phyloP scores from a whole-genome alignment of 1,140 invertebrate species.

The Cheumatopsyche charites region DNA sequence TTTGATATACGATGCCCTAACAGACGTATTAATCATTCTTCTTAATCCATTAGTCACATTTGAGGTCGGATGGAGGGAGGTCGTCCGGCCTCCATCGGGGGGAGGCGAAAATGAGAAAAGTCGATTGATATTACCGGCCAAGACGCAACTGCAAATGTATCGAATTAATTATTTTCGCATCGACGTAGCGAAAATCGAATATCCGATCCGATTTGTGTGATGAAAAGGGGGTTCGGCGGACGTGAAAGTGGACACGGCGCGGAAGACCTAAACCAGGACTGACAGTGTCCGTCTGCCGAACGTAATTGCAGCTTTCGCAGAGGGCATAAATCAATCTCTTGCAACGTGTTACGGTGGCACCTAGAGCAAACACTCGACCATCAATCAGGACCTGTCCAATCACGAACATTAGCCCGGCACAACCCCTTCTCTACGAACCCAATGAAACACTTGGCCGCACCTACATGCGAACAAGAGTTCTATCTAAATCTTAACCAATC shows the following conservation, averaged over 20 bases:
- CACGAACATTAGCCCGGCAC: conserved; percentile 41
- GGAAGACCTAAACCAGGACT: conserved; percentile 23
- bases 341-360: conserved; percentile 48
- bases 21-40: conserved; percentile 44
- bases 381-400: conserved; percentile 49
- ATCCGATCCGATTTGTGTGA: background rate
- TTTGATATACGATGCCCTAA: conserved; percentile 39
- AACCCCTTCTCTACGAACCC: background rate
- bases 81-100: background rate
- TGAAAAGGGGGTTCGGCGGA: background rate
- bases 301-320: conserved; percentile 45
- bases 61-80: conserved; percentile 19
- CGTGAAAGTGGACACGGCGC: background rate
- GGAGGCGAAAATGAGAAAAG: conserved; percentile 28
- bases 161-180: background rate
- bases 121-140: background rate
- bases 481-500: conserved; percentile 5
- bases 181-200: background rate
- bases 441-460: background rate
- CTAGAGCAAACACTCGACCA: conserved; percentile 45
- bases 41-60: conserved; percentile 46
- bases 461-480: background rate
- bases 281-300: conserved; percentile 39
- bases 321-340: conserved; percentile 49
- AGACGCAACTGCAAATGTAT: background rate